Evolutionary conservation across 2,797 vertebrate species (phyloP), one percentile per base, ranked within the genome.

Genomic region (Coreius guichenoti): DNA sequence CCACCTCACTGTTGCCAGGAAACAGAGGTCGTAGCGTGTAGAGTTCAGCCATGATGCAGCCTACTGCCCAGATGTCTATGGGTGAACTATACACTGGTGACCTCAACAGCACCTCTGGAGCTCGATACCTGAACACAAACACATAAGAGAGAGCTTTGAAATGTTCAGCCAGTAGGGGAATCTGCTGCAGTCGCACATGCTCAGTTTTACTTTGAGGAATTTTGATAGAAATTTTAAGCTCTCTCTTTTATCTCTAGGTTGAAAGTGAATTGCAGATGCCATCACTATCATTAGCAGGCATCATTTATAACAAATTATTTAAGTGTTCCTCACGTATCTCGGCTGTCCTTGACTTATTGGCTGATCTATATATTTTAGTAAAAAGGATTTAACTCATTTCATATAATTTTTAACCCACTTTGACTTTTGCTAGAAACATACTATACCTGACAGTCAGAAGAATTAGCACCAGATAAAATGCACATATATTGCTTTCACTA

Each of bases 11-110:
- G 87, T 97, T 98, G 17, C 98, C 98, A 12, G 98, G 98, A 87
- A 99, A 99, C 88, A 99, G 97, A 3, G 98, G 98, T 67, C 98
- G 94, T 67, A 99, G 93, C 0, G 97, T 99, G 86, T 99, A 99
- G 0, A 99, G 92, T 77, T 99, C 98, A 4, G 98, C 98, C 98
- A 99, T 99, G 87, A 99, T 99, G 90, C 98, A 99, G 87, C 98
- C 98, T 65, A 99, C 96, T 11, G 98, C 98, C 98, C 98, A 99
- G 81, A 99, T 89, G 51, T 99, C 98, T 83, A 99, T 99, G 69
- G 98, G 98, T 82, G 98, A 99, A 89, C 97, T 99, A 87, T 99
- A 99, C 70, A 94, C 85, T 2, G 97, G 96, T 0, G 98, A 99
- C 83, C 98, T 93, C 43, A 99, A 91, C 89, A 99, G 92, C 86